Percentiles rank a stretch among this genome's conserved stretches.
Evolutionary conservation across 2,113 vertebrate species (phyloP).

Genomic region (Planiliza haematocheilus): DNA sequence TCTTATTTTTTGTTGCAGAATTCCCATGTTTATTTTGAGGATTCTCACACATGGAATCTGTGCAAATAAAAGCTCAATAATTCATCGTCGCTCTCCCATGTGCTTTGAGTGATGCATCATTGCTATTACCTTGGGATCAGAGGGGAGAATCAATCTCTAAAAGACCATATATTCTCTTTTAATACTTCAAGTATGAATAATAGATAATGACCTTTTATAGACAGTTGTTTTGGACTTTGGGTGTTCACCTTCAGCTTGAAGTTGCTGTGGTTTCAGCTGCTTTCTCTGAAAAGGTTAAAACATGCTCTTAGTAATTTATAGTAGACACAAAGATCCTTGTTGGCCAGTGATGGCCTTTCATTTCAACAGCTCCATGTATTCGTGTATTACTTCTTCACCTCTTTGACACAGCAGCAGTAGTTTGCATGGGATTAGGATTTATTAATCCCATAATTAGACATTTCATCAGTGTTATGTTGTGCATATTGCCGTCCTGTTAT

Average conservation of each 20-base stretch:
- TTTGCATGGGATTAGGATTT: background rate
- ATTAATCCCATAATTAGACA: background rate
- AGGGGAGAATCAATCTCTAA: conserved; percentile 33
- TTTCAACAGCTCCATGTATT: background rate
- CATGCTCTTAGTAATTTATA: conserved; percentile 28
- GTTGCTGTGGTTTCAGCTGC: conserved; percentile 9
- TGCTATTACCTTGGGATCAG: conserved; percentile 43
- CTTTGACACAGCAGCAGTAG: background rate
- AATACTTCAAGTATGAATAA: conserved; percentile 57
- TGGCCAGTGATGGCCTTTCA: background rate
- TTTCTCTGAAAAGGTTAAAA: background rate
- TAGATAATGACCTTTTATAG: conserved; percentile 54
- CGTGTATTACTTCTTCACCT: background rate
- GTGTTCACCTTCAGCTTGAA: conserved; percentile 33
- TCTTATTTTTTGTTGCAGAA: too few species aligned
- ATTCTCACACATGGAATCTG: too few species aligned
- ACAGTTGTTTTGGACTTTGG: conserved; percentile 27
- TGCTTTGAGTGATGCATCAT: conserved; percentile 62
- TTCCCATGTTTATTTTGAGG: background rate
- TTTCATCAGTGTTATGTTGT: conserved; percentile 15
- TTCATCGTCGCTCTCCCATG: conserved; percentile 25
- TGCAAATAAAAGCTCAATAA: conserved; percentile 43
- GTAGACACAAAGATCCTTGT: conserved; percentile 6
- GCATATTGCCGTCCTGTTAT: background rate
- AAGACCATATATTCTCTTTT: conserved; percentile 45